Conservation (phyloP, 2,888 invertebrate genomes). For the Stenichneumon culpator region DNA sequence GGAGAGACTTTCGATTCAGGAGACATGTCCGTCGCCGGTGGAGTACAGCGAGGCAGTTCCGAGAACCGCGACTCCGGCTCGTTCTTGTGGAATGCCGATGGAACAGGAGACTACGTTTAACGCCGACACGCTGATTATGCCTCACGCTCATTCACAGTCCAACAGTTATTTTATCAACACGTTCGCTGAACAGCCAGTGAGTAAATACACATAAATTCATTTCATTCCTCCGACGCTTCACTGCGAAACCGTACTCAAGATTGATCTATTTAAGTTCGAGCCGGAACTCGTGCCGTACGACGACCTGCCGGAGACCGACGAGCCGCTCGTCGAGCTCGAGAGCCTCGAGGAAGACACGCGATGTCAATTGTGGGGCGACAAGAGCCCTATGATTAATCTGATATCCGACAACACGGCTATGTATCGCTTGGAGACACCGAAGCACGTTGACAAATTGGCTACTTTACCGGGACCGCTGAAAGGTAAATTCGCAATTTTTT, state of each 20-base stretch:
- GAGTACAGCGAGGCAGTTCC: conserved; percentile 49
- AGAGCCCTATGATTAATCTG: conserved; percentile 76
- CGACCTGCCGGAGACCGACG: conserved; percentile 83
- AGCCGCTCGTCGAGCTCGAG: conserved; percentile 81
- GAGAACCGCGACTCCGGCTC: conserved; percentile 18
- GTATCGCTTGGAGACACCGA: conserved; percentile 76
- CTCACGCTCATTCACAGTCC: conserved; percentile 72
- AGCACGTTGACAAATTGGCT: conserved; percentile 76
- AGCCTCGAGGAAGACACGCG: conserved; percentile 78
- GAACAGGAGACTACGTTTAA: conserved; percentile 70
- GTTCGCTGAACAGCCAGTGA: conserved; percentile 79
- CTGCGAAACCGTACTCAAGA: neutral
- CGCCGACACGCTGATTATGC: conserved; percentile 69
- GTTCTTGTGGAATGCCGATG: conserved; percentile 50
- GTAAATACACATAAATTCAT: neutral
- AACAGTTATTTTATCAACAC: conserved; percentile 82
- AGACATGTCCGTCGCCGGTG: conserved; percentile 58
- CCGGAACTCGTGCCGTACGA: conserved; percentile 83
- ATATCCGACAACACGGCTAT: conserved; percentile 74
- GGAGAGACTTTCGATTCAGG: conserved; percentile 48
- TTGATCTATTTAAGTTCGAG: conserved; percentile 75
- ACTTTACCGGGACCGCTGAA: conserved; percentile 78
- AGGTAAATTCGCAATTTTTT: conserved; percentile 70
- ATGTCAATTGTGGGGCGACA: conserved; percentile 80
- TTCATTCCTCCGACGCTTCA: neutral